Conservation (phyloP, 1,140 invertebrate species). For the Hesperophylax magnus region DNA sequence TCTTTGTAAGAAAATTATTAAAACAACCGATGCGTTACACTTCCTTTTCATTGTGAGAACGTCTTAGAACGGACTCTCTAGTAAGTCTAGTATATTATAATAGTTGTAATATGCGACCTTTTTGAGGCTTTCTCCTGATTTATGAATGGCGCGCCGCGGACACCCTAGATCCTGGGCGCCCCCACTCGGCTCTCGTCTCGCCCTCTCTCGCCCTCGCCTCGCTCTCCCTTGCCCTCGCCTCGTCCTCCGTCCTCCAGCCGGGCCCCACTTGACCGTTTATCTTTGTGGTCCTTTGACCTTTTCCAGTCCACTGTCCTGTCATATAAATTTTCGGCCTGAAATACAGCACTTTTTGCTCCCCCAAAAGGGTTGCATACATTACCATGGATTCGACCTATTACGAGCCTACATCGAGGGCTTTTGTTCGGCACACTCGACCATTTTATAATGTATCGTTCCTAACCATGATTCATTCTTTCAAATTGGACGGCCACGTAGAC, state of each 20-base stretch:
- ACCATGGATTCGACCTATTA: constrained; percentile 11
- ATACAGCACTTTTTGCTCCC: constrained; percentile 46
- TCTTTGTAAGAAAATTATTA: too few relatives aligned
- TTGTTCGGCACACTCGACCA: not conserved
- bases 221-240: not conserved
- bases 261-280: constrained; percentile 49
- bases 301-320: constrained; percentile 47
- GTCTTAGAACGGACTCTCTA: too few relatives aligned
- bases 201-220: not conserved
- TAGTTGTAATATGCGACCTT: too few relatives aligned
- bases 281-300: constrained; percentile 51
- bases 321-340: constrained; percentile 53
- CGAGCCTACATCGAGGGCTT: constrained; percentile 8
- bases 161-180: not conserved
- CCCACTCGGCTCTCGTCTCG: not conserved
- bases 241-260: not conserved
- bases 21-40: too few relatives aligned
- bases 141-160: not conserved
- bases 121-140: too few relatives aligned
- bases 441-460: constrained; percentile 2
- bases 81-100: too few relatives aligned
- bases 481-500: not conserved
- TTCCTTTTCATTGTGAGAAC: too few relatives aligned
- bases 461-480: not conserved
- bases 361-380: constrained; percentile 53